phyloP scores from a whole-genome alignment of 2,888 invertebrate genomes.

The Tyria jacobaeae region DNA sequence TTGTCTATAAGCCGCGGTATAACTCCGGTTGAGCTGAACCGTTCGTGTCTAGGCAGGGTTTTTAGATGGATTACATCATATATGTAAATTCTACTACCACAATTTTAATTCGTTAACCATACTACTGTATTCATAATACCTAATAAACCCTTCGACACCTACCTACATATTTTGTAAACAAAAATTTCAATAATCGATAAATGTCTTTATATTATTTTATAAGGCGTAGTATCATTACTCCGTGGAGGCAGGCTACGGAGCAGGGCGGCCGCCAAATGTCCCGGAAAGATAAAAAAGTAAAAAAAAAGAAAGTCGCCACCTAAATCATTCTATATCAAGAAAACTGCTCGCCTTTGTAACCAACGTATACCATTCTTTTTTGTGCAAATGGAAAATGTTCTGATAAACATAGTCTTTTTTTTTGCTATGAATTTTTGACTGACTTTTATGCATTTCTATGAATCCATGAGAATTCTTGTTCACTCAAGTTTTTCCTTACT shows the following conservation, averaged over 20 bases:
- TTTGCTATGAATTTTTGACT: slow-evolving; percentile 8
- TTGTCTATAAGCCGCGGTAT: too few relatives aligned
- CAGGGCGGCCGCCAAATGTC: slow-evolving; percentile 51
- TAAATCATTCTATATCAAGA: slow-evolving; percentile 49
- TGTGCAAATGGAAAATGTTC: slow-evolving; percentile 40
- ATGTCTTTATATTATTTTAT: slow-evolving; percentile 38
- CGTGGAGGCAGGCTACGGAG: slow-evolving; percentile 27
- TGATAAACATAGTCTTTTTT: slow-evolving; percentile 37
- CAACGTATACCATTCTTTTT: slow-evolving; percentile 20
- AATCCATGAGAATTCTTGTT: too few relatives aligned
- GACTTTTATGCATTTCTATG: background rate
- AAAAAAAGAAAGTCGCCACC: slow-evolving; percentile 49
- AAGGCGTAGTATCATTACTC: slow-evolving; percentile 41
- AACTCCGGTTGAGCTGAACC: too few relatives aligned
- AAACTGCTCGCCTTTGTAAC: slow-evolving; percentile 22
- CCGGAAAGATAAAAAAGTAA: slow-evolving; percentile 62
- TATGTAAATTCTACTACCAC: too few relatives aligned
- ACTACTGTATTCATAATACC: too few relatives aligned
- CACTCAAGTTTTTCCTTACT: too few relatives aligned
- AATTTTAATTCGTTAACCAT: too few relatives aligned
- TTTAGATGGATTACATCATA: too few relatives aligned
- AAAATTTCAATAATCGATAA: slow-evolving; percentile 26
- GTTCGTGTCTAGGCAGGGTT: too few relatives aligned
- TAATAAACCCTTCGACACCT: background rate
- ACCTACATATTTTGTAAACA: background rate